A percentile compares a stretch with the other conserved stretches of the same genome.
These are phyloP conservation scores for Trachelus troglodyta DNA, from an alignment of 2,888 invertebrate species.

Conservation along the genomic window DNA sequence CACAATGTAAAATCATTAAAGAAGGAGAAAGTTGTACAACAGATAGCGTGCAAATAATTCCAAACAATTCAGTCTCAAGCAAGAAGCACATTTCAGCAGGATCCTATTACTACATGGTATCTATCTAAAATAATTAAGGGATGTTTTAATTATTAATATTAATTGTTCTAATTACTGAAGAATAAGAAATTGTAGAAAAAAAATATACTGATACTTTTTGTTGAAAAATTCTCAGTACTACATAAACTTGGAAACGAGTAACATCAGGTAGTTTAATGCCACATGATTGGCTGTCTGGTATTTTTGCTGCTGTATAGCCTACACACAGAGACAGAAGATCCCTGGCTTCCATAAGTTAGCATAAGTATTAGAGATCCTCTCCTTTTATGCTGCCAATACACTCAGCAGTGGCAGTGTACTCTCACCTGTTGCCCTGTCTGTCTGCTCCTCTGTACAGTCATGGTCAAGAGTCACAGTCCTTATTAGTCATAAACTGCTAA, in stretches of 20 bases:
- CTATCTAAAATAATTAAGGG: background rate
- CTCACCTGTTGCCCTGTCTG: conserved; percentile 40
- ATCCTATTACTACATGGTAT: background rate
- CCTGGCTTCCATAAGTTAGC: conserved; percentile 25
- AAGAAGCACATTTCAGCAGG: background rate
- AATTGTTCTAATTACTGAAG: background rate
- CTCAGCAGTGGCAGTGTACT: conserved; percentile 19
- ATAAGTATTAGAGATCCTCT: conserved; percentile 20
- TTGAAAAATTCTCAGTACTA: background rate
- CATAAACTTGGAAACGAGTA: background rate
- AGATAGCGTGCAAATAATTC: background rate
- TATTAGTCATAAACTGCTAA: background rate
- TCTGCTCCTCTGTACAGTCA: conserved; percentile 29
- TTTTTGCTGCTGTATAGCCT: conserved; percentile 8
- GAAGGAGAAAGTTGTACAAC: background rate
- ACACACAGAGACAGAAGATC: conserved; percentile 7
- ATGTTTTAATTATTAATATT: background rate
- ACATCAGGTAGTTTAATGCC: background rate
- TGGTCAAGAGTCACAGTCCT: conserved; percentile 15
- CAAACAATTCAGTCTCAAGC: background rate
- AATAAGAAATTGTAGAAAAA: conserved; percentile 22
- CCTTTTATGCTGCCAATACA: conserved; percentile 13
- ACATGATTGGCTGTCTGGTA: conserved; percentile 17
- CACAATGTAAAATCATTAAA: background rate
- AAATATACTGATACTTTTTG: background rate